Percentiles rank a stretch among this genome's conserved stretches.
Conservation (phyloP, 37 sponge, comb jelly and placozoan species). For the Beroe forskalii region DNA sequence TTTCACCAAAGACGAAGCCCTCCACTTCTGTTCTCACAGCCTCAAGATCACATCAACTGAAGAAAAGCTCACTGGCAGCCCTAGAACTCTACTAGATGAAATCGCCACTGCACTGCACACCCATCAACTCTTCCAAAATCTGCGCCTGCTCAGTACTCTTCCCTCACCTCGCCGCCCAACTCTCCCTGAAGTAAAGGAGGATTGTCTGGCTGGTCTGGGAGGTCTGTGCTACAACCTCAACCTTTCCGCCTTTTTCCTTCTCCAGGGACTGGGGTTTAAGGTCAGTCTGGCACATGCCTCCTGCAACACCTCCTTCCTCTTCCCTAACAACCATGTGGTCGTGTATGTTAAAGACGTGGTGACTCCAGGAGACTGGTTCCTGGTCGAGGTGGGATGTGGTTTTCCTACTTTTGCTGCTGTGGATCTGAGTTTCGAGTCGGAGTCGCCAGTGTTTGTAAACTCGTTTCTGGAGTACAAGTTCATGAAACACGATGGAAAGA, state of each 20-base stretch:
- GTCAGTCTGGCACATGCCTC: constrained; percentile 20
- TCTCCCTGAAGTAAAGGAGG: constrained; percentile 55
- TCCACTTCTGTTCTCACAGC: background rate
- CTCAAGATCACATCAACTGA: background rate
- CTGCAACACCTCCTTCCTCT: background rate
- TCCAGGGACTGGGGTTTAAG: constrained; percentile 66
- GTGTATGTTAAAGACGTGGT: constrained; percentile 40
- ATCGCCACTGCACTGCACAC: background rate
- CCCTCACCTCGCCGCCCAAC: constrained; percentile 48
- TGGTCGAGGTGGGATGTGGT: constrained; percentile 68
- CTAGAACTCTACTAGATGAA: background rate
- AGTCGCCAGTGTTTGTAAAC: constrained; percentile 66
- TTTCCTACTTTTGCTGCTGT: constrained; percentile 70
- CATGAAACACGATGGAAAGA: constrained; percentile 1
- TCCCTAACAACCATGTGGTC: constrained; percentile 64
- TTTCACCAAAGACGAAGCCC: background rate
- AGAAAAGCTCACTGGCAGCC: background rate
- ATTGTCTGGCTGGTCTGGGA: constrained; percentile 59
- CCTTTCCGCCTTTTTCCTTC: constrained; percentile 67
- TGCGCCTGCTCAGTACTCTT: background rate
- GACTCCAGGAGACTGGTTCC: background rate
- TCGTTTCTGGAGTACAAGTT: constrained; percentile 71
- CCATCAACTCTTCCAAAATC: background rate
- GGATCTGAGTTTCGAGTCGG: constrained; percentile 67
- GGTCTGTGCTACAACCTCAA: constrained; percentile 71